phyloP scores from a whole-genome alignment of 2,888 invertebrate species.

The Melanophora roralis region DNA sequence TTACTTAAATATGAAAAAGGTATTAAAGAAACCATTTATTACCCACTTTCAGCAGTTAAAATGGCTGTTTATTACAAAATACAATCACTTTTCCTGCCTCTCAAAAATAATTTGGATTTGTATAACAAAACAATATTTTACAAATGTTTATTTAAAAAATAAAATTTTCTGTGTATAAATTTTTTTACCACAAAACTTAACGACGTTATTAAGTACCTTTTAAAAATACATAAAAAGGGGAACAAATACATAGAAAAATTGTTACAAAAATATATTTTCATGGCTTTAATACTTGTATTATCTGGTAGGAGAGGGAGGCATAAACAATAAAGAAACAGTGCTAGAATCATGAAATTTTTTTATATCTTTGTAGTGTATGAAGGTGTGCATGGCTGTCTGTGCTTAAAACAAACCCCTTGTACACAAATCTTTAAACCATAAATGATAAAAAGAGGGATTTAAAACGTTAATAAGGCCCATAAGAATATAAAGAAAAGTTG shows the following conservation, averaged over 20 bases:
- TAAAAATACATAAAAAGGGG: conserved; percentile 14
- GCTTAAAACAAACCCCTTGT: conserved; percentile 1
- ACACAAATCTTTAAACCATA: conserved; percentile 25
- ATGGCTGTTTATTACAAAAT: background rate
- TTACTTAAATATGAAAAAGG: background rate
- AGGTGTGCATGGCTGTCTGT: background rate
- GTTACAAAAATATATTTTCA: too few relatives aligned
- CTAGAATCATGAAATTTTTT: conserved; percentile 43
- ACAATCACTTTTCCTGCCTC: conserved; percentile 7
- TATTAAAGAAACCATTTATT: background rate
- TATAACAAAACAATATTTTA: conserved; percentile 47
- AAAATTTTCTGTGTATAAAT: conserved; percentile 52
- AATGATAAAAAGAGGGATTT: conserved; percentile 38
- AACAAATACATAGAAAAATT: background rate
- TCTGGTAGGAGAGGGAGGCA: too few relatives aligned
- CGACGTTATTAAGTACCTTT: conserved; percentile 55
- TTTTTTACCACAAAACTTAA: conserved; percentile 49
- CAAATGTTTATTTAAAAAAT: conserved; percentile 57
- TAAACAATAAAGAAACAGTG: conserved; percentile 1
- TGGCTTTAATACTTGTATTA: too few relatives aligned
- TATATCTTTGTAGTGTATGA: background rate
- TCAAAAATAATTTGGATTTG: conserved; percentile 49
- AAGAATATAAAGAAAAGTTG: conserved; percentile 10
- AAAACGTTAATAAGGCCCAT: conserved; percentile 40
- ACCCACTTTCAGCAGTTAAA: conserved; percentile 13